These are phyloP conservation scores for Todiramphus saurophagus DNA, from an alignment of 2,113 vertebrate genomes.

Conservation along the genomic window DNA sequence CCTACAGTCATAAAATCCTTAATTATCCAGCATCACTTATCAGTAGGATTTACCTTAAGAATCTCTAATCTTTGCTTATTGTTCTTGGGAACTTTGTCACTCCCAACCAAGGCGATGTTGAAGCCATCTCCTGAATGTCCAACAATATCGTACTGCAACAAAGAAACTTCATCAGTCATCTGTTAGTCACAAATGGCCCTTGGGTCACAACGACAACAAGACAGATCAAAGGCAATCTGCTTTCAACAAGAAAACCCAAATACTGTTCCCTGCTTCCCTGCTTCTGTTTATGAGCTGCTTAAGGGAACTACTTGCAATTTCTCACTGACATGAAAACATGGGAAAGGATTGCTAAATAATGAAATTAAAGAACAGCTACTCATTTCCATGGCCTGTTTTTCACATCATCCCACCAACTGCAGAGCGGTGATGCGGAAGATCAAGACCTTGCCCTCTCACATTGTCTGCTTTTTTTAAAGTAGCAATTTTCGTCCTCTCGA, in stretches of 20 bases:
- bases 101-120: conserved; percentile 83
- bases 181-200: background rate
- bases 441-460: conserved; percentile 12
- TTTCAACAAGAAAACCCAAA: background rate
- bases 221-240: conserved; percentile 8
- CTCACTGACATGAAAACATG: background rate
- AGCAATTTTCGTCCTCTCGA: background rate
- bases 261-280: background rate
- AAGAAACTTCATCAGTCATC: conserved; percentile 52
- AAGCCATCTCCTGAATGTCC: conserved; percentile 94
- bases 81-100: conserved; percentile 87
- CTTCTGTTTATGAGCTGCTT: background rate
- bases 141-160: conserved; percentile 86
- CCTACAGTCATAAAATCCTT: background rate
- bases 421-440: background rate
- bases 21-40: background rate
- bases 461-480: background rate
- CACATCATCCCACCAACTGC: background rate
- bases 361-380: background rate
- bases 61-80: conserved; percentile 93
- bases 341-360: background rate
- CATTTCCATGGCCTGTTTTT: background rate
- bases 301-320: background rate
- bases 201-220: background rate
- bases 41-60: conserved; percentile 83